Percentiles rank a stretch among this genome's conserved stretches.
phyloP scores from a whole-genome alignment of 2,797 vertebrate genomes.

The Premnoplex brunnescens region DNA sequence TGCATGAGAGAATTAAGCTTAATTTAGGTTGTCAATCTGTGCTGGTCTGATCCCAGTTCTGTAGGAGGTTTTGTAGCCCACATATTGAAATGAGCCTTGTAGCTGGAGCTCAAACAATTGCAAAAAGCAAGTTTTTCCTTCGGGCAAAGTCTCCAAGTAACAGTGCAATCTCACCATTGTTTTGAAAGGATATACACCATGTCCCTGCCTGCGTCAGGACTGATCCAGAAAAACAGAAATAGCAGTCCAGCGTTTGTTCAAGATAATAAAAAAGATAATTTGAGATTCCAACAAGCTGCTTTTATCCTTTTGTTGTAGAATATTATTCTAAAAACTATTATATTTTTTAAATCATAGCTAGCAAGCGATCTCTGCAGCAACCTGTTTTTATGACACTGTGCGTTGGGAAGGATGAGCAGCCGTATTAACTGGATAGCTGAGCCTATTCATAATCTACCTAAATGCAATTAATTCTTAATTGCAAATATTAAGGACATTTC shows the following conservation, averaged over 20 bases:
- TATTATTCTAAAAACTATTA: not conserved
- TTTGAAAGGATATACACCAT: constrained; percentile 36
- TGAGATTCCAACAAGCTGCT: constrained; percentile 37
- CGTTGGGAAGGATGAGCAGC: not conserved
- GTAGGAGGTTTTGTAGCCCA: constrained; percentile 30
- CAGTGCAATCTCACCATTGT: constrained; percentile 52
- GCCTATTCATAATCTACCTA: not conserved
- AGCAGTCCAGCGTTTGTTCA: constrained; percentile 52
- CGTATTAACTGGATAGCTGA: not conserved
- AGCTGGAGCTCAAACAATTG: constrained; percentile 49
- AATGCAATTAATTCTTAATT: not conserved
- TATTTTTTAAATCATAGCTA: not conserved
- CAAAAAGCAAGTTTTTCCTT: constrained; percentile 59
- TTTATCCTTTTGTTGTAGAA: constrained; percentile 24
- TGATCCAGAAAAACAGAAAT: constrained; percentile 46
- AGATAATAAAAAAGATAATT: constrained; percentile 38
- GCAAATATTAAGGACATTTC: not conserved
- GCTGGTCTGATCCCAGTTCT: not conserved
- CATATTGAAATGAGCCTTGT: not conserved
- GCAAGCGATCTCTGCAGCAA: not conserved
- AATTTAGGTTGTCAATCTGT: constrained; percentile 6
- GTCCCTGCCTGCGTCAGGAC: constrained; percentile 46
- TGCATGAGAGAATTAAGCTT: constrained; percentile 21
- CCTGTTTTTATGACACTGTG: not conserved
- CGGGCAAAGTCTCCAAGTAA: constrained; percentile 52